Base-by-base conservation (phyloP, 2,797 vertebrate species). In the Pyrrhura leucotis region DNA sequence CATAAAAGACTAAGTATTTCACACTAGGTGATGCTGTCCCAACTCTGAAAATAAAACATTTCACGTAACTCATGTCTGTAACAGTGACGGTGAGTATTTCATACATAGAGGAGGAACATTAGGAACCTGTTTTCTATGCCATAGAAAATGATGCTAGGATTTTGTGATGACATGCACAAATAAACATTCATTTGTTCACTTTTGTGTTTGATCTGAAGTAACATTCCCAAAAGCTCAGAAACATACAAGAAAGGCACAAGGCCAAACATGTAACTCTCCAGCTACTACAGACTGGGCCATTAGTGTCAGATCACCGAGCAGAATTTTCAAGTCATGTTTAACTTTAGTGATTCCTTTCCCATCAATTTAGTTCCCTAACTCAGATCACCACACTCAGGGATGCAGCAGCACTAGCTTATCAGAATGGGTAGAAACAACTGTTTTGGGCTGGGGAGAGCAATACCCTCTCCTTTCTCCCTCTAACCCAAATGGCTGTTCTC, bases 361-460 rank as follows among this genome's bases (percentile, higher is more conserved):
- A 58, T 16, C 47, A n/a, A 4, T 20, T 45, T 10, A 13, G 42
- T 21, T 67, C 59, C 76, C 54, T 15, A 61, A 11, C 0, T 0
- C 8, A 63, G 54, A 74, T 47, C 44, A 42, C 35, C 1, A 1
- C 45, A 28, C 0, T 7, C 19, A 3, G 26, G 25, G 54, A 72
- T 40, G 45, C 61, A 47, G 40, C 50, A 47, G 35, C 0, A 0
- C 26, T 15, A 72, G 39, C 54, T 44, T 9, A 10, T 22, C 2
- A 0, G 9, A 59, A 42, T 4, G 4, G 5, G 71, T 12, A 40
- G 45, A 40, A 85, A 63, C 25, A 79, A 71, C 17, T 31, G 22
- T 67, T 35, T 74, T 44, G 53, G 75, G 33, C 22, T 13, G 40
- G 12, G 19, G 5, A 88, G 15, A 65, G 17, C 44, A 74, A 63